A percentile compares a stretch with the other conserved stretches of the same genome.
Evolutionary conservation across 2,888 invertebrate genomes (phyloP).

Genomic region (Adelphocoris suturalis): DNA sequence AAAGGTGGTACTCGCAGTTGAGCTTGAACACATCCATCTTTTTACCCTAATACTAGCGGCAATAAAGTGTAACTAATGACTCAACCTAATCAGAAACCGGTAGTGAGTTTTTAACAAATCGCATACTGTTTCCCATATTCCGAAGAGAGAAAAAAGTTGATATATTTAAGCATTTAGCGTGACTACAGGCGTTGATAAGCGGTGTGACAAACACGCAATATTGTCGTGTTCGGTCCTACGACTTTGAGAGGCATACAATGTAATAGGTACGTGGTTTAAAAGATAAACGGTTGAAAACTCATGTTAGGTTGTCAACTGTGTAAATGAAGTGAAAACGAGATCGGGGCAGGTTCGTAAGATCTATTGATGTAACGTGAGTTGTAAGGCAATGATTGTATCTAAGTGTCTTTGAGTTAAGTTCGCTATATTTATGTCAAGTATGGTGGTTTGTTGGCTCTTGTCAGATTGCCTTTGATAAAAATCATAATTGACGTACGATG

Average conservation of each 20-base stretch:
- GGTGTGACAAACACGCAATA: slow-evolving; percentile 33
- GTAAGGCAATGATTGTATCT: too few species aligned
- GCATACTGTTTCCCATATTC: background rate
- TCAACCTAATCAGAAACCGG: background rate
- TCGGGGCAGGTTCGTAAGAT: too few species aligned
- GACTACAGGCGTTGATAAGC: slow-evolving; percentile 27
- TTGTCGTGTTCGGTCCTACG: background rate
- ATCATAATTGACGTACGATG: too few species aligned
- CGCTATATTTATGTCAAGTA: too few species aligned
- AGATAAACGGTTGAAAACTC: background rate
- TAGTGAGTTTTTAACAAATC: slow-evolving; percentile 6
- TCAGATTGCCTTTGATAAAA: too few species aligned
- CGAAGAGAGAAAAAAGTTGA: background rate
- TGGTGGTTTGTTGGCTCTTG: too few species aligned
- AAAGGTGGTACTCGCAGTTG: too few species aligned
- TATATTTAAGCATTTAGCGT: slow-evolving; percentile 30
- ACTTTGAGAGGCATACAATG: background rate
- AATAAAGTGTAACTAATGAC: background rate
- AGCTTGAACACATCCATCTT: too few species aligned
- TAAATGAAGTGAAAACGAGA: background rate
- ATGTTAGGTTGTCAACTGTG: background rate
- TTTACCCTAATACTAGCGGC: background rate
- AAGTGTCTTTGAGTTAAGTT: too few species aligned
- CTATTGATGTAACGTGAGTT: too few species aligned
- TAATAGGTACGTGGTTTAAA: background rate